phyloP scores from a whole-genome alignment of 2,888 invertebrate genomes.

The Aleiodes testaceus region DNA sequence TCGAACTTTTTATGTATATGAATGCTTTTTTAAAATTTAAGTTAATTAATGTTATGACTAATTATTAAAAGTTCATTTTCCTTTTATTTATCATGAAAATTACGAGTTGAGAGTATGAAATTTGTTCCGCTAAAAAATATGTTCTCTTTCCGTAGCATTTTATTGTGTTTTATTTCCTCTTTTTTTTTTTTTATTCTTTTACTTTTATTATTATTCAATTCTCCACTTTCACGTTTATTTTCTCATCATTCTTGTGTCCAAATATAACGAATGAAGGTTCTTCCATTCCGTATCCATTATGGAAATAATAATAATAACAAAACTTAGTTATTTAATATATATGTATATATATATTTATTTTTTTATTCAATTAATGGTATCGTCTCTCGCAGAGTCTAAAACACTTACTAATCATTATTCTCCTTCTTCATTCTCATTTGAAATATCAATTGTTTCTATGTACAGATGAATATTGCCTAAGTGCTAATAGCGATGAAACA shows the following conservation, averaged over 20 bases:
- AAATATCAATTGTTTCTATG: conserved; percentile 67
- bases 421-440: conserved; percentile 38
- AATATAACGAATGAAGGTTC: conserved; percentile 57
- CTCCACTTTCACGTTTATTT: conserved; percentile 38
- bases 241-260: conserved; percentile 51
- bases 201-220: conserved; percentile 43
- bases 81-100: conserved; percentile 30
- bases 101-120: conserved; percentile 48
- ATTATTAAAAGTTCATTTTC: conserved; percentile 26
- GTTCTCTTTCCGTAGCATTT: conserved; percentile 37
- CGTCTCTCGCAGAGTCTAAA: conserved; percentile 59
- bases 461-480: conserved; percentile 68
- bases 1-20: conserved; percentile 18
- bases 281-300: conserved; percentile 56
- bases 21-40: conserved; percentile 1
- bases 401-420: conserved; percentile 63
- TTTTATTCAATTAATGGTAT: conserved; percentile 57
- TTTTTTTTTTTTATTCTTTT: conserved; percentile 39
- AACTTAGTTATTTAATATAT: conserved; percentile 53
- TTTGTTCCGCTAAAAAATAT: conserved; percentile 55
- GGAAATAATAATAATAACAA: conserved; percentile 62
- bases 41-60: conserved; percentile 21
- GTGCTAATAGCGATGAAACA: conserved; percentile 56
- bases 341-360: conserved; percentile 56
- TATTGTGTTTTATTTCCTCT: conserved; percentile 37